Evolutionary conservation across 2,113 vertebrate species (phyloP), one percentile per base, ranked within the genome.

Genomic region (Zosterops borbonicus): DNA sequence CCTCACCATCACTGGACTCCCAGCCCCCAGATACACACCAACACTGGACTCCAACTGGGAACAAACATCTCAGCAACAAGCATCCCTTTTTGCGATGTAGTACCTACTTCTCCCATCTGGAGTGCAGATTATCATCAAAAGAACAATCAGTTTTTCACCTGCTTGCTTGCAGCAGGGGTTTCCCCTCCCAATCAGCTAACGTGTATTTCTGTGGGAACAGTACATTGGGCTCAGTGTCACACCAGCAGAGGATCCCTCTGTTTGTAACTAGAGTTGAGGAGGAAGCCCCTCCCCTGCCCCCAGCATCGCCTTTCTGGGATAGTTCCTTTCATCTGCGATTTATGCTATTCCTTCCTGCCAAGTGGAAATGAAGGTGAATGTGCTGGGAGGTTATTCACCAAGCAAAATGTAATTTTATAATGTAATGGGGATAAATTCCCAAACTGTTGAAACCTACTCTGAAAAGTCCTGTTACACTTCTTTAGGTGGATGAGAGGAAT

Each of bases 1-100:
- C 4, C 1, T 0, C 23, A 29, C 31, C 12, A 14, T 3, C 0
- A 1, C 13, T 6, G 5, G 31, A 7, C 29, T 41, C 28, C 23
- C 31, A 47, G 18, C 22, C 33, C 4, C 0, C 19, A 64, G 35
- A 60, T 11, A 16, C 3, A 5, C 11, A 64, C 17, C 27, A 35
- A 5, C 28, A 12, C 12, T 14, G 44, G 19, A 47, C 6, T 18
- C 27, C 33, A 44, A 3, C 28, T 14, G 24, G 52, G 7, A 52
- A 17, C 15, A 87, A 46, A 75, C 5, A 24, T 31, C 41, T 68
- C 0, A 39, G 39, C 39, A 39, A 39, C 39, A 39, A 39, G 39
- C 0, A 14, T 15, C 25, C 12, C 11, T 28, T 49, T 73, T 67
- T 58, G 31, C 22, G 28, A 9, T 17, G 3, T 4, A 23, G 9